Percentiles rank a stretch among this genome's conserved stretches.
Conservation (phyloP, 2,888 invertebrate species). For the Fragum fragum region DNA sequence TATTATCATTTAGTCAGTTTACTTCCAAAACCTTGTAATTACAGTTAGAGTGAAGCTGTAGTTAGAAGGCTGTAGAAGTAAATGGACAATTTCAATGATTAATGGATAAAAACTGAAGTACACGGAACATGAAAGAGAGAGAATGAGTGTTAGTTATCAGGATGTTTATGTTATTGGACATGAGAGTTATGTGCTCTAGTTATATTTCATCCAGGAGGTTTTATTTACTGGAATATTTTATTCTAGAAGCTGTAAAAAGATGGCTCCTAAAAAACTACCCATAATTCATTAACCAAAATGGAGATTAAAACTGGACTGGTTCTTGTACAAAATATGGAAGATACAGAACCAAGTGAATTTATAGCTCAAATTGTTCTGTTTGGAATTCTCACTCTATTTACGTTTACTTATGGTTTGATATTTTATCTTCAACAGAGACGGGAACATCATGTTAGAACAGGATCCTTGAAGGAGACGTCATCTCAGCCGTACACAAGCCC, state of each 20-base stretch:
- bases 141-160: neutral
- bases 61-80: too few relatives aligned
- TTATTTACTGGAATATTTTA: neutral
- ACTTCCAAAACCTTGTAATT: too few relatives aligned
- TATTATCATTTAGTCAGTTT: too few relatives aligned
- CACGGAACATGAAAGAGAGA: neutral
- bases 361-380: slow-evolving; percentile 59
- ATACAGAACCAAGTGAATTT: slow-evolving; percentile 8
- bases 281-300: slow-evolving; percentile 55
- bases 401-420: slow-evolving; percentile 67
- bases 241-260: neutral
- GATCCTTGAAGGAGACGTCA: slow-evolving; percentile 75
- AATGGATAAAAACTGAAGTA: neutral
- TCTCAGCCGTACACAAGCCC: slow-evolving; percentile 78
- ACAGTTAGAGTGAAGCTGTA: too few relatives aligned
- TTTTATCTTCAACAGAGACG: slow-evolving; percentile 80
- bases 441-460: slow-evolving; percentile 77
- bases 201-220: neutral
- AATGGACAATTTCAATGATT: neutral
- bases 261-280: slow-evolving; percentile 21
- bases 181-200: neutral
- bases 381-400: slow-evolving; percentile 54
- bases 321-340: slow-evolving; percentile 48
- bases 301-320: slow-evolving; percentile 50
- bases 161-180: slow-evolving; percentile 6